Percentiles rank a stretch among this genome's conserved stretches.
Evolutionary conservation across 2,888 invertebrate species (phyloP).

Genomic region (Pilophorus perplexus): DNA sequence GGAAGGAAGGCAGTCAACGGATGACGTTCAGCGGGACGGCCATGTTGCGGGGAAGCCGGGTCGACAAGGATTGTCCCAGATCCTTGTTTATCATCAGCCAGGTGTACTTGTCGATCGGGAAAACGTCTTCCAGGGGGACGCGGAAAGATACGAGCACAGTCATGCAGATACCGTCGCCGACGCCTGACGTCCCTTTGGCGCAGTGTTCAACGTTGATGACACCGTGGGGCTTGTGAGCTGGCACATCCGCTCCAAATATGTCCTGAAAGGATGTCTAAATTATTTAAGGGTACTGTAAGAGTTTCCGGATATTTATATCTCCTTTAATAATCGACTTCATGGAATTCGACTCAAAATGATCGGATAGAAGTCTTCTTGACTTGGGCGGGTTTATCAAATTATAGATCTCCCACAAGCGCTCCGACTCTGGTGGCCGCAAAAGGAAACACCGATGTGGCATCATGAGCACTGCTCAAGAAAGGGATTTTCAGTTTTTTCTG

Average conservation of each 20-base stretch:
- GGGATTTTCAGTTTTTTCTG: no score
- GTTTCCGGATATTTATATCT: neutral
- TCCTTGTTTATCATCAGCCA: constrained; percentile 79
- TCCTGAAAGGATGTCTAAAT: constrained; percentile 56
- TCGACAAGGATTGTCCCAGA: constrained; percentile 65
- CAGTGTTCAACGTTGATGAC: constrained; percentile 72
- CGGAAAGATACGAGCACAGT: constrained; percentile 80
- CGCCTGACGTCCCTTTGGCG: constrained; percentile 52
- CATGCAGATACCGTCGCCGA: constrained; percentile 72
- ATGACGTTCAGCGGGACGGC: constrained; percentile 80
- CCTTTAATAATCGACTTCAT: no score
- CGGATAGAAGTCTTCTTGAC: no score
- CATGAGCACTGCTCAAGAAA: no score
- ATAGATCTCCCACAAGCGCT: no score
- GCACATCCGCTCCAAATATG: constrained; percentile 82
- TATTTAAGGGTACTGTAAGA: neutral
- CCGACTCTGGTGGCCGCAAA: no score
- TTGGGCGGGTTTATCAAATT: no score
- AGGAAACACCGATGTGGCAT: no score
- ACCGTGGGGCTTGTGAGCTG: constrained; percentile 79
- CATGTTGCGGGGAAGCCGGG: constrained; percentile 71
- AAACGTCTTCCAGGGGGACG: constrained; percentile 80
- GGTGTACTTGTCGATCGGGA: constrained; percentile 81
- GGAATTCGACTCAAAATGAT: no score
- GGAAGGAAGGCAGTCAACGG: no score